Evolutionary conservation across 2,888 invertebrate species (phyloP), one percentile per base, ranked within the genome.

Genomic region (Ophion ventricosus): DNA sequence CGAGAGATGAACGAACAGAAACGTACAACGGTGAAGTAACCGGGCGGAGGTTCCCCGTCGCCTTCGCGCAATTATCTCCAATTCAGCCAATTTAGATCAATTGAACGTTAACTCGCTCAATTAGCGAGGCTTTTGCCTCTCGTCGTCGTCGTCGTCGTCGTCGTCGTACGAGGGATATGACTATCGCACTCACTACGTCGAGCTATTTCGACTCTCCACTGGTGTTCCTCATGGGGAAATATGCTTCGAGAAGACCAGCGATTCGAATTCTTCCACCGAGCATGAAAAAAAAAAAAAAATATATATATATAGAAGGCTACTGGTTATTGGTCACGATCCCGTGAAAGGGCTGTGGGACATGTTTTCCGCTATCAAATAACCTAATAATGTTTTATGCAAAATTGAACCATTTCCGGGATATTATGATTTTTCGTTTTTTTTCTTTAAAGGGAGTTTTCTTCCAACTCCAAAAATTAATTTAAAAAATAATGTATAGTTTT

Each of bases 61-160:
- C 92, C 91, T 92, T 92, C 90, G 89, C 88, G 90, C 92, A 93
- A 93, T 93, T 93, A 93, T 89, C 85, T 89, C 86, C 93, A 93
- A 93, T 93, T 93, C 91, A 91, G 86, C 85, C 91, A 92, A 93
- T 93, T 92, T 90, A 91, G 91, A 88, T 89, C 92, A 93, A 93
- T 93, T 92, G 91, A 91, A 59, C 87, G 90, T 93, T 93, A 93
- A 93, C 91, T 91, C 87, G 93, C 93, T 92, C 90, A 93, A 93
- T 93, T 93, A 92, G 89, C 84, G 80, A 86, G 78, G 73, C 74
- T 79, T 67, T 64, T 72, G 80, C 83, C 86, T 80, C 70, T 74
- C 67, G 49, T 73, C 72, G 56, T 77, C 57, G 57, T 57, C 20
- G 57, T n/a, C 74, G 35, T 49, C 49, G 49, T 49, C 49, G 49